Conservation (phyloP, 2,888 invertebrate species). For the Dromius quadrimaculatus region DNA sequence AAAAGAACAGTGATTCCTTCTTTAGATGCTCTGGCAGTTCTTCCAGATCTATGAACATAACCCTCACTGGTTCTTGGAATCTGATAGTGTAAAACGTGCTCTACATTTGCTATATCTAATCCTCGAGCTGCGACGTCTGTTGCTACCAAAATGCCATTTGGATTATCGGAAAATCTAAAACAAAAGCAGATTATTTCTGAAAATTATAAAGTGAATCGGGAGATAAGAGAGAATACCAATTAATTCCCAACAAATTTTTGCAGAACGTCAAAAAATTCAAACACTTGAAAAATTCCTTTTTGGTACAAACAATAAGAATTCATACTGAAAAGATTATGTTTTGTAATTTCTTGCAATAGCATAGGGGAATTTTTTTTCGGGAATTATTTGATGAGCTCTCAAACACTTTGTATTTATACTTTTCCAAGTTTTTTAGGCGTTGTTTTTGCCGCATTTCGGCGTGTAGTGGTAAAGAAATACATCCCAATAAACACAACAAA, state of each 20-base stretch:
- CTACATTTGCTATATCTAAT: conserved; percentile 91
- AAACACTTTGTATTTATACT: conserved; percentile 67
- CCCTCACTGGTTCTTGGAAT: conserved; percentile 96
- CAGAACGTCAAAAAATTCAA: too few relatives aligned
- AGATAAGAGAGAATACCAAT: too few relatives aligned
- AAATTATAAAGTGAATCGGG: too few relatives aligned
- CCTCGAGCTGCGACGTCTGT: conserved; percentile 99
- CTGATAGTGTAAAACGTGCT: conserved; percentile 96
- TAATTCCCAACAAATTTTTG: too few relatives aligned
- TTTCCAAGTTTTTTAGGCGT: conserved; percentile 92
- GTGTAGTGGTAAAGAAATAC: conserved; percentile 82
- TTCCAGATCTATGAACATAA: conserved; percentile 96
- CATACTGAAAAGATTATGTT: too few relatives aligned
- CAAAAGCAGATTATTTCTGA: conserved; percentile 11
- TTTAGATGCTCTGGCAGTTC: conserved; percentile 91
- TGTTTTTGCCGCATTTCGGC: conserved; percentile 95
- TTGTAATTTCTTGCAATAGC: too few relatives aligned
- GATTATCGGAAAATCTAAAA: conserved; percentile 77
- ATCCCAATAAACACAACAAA: conserved; percentile 77
- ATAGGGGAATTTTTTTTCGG: too few relatives aligned
- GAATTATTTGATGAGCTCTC: too few relatives aligned
- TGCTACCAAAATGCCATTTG: conserved; percentile 83
- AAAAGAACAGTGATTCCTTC: conserved; percentile 93
- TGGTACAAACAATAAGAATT: too few relatives aligned
- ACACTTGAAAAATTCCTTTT: too few relatives aligned